phyloP scores from a whole-genome alignment of 2,888 invertebrate genomes.

The Ypsolopha sequella region DNA sequence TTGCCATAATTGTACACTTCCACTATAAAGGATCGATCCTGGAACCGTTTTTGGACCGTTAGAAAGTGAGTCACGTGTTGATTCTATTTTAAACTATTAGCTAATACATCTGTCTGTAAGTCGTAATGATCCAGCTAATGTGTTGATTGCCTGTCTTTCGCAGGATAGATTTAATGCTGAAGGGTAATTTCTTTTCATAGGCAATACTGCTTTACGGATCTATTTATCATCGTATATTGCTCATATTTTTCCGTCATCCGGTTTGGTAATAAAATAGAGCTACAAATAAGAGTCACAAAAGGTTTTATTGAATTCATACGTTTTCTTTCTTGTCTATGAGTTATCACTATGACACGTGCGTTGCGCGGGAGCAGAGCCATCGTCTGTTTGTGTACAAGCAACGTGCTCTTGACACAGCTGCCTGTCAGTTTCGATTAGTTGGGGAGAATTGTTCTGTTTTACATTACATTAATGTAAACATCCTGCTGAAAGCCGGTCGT shows the following conservation, averaged over 20 bases:
- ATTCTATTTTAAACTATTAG: conserved; percentile 24
- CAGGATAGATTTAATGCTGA: too few relatives aligned
- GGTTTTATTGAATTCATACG: too few relatives aligned
- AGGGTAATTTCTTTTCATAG: too few relatives aligned
- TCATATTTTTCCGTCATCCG: too few relatives aligned
- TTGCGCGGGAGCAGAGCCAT: background rate
- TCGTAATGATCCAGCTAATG: background rate
- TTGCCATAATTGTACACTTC: background rate
- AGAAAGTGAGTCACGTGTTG: conserved; percentile 37
- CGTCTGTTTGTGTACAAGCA: conserved; percentile 9
- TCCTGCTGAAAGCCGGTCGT: too few relatives aligned
- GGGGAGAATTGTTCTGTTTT: too few relatives aligned
- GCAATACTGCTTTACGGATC: too few relatives aligned
- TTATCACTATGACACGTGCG: conserved; percentile 21
- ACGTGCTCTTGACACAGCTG: conserved; percentile 43
- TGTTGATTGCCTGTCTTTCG: too few relatives aligned
- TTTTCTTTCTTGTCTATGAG: background rate
- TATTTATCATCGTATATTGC: too few relatives aligned
- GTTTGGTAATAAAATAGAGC: too few relatives aligned
- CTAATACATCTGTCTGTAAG: background rate
- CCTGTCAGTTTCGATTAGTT: conserved; percentile 1
- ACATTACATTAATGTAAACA: too few relatives aligned
- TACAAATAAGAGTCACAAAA: too few relatives aligned
- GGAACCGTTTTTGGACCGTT: conserved; percentile 30
- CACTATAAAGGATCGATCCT: conserved; percentile 24